Evolutionary conservation across 35 echinoderm and acorn worm species (phyloP), one percentile per base, ranked within the genome.

Genomic region (Stichopus chloronotus): DNA sequence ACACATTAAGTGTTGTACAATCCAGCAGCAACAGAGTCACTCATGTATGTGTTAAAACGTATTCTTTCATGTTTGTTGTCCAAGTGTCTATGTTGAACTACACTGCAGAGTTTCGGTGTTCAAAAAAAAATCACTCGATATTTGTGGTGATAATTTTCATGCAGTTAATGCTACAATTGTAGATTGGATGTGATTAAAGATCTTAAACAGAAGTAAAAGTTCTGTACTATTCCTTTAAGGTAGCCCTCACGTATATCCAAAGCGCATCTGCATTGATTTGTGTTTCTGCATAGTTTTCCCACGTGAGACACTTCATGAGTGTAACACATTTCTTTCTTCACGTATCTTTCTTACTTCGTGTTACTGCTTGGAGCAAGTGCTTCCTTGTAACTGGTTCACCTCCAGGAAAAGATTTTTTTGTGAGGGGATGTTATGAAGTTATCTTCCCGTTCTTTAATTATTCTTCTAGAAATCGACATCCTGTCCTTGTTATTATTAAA

Each of bases 241-340:
- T 9, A 76, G 5, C 72, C 5, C 72, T 76, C 72, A 76, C 17
- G 30, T 43, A 77, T 77, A 1, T 77, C 72, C 72, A 77, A 77
- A 77, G 72, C 72, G 72, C 72, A 77, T 77, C 72, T 77, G 17
- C 17, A 19, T 77, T 19, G 72, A 77, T 13, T 77, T 77, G 72
- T 77, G 3, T 77, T 77, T 77, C 72, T 77, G 72, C 72, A 11
- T 22, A 19, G 17, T 7, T 22, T 19, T 9, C 25, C 16, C 8
- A 19, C n/a, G 17, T 25, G 25, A 6, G 5, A 76, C 5, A 4
- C 25, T 76, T 76, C 14, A 20, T 16, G 5, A 16, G 5, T 76
- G 5, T 76, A 20, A 20, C 14, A 76, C 72, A 76, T 76, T 6
- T 76, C 72, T 24, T 6, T 76, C 25, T 76, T 76, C 17, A 20